Base-by-base conservation (phyloP, 2,888 invertebrate species). In the Argyresthia albistria region DNA sequence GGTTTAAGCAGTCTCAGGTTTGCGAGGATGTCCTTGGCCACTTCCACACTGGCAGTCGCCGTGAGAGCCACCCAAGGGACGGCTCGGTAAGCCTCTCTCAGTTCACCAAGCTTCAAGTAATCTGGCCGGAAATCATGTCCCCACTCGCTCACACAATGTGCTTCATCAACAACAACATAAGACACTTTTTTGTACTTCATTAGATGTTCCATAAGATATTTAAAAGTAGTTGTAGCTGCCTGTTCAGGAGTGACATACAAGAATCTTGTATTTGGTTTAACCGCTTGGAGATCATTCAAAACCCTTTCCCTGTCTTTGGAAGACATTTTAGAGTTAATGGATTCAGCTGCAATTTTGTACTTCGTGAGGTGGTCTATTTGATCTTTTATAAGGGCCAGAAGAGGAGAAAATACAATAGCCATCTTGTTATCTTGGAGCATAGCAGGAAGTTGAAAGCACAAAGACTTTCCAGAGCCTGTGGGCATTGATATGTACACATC, bases 401-500 rank as follows among this genome's bases (percentile, higher is more conserved):
- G 83, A 14, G 99, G 99, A 43, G 98, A 98, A 69, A 99, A 95
- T 3, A 99, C 97, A 63, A 99, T 90, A 7, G 98, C 94, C 56
- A 99, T 90, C 76, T 94, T 92, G 63, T 92, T 89, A 53, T 93
- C 90, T 59, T 92, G 90, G 64, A 97, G 84, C 60, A 97, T 90
- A 0, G 98, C 97, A 39, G 99, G 99, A 59, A 99, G 87, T 78
- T 99, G 99, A 80, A 97, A 99, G 77, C 98, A 98, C 15, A 99
- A 83, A 0, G 98, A 99, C 86, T 99, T 99, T 43, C 99, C 99
- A 42, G 95, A 95, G 12, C 99, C 99, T 6, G 99, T 99, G 1
- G 99, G 99, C 97, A 99, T 98, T 58, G 96, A 97, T 10, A 99
- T 93, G 73, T 95, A 97, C 0, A 98, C 95, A 92, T 99, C 99